Conservation (phyloP, 2,797 vertebrate species). For the Leptodactylus fallax region DNA sequence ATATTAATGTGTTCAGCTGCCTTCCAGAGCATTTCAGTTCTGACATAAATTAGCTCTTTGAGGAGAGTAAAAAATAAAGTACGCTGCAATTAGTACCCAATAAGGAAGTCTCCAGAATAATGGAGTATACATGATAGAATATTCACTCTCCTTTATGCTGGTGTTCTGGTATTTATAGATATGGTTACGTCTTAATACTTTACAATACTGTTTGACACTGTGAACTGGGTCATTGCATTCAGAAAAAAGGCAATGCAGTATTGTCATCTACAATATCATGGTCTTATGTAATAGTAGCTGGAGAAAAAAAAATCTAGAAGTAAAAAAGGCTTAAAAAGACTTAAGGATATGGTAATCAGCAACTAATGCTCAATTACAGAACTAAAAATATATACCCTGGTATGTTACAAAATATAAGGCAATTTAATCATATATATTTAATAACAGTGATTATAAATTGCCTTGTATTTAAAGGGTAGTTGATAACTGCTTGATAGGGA, state of each 20-base stretch:
- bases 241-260: neutral
- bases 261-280: neutral
- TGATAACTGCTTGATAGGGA: too few relatives aligned
- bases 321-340: too few relatives aligned
- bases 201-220: neutral
- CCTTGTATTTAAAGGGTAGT: too few relatives aligned
- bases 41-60: slow-evolving; percentile 20
- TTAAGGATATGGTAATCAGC: too few relatives aligned
- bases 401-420: too few relatives aligned
- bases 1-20: slow-evolving; percentile 9
- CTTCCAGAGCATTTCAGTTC: slow-evolving; percentile 7
- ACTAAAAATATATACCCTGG: too few relatives aligned
- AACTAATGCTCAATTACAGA: too few relatives aligned
- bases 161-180: slow-evolving; percentile 5
- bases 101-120: neutral
- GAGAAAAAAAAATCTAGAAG: too few relatives aligned
- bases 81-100: neutral
- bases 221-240: neutral
- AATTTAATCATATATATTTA: too few relatives aligned
- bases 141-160: neutral
- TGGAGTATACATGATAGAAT: neutral
- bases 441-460: too few relatives aligned
- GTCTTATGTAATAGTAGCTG: neutral
- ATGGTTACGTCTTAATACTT: neutral
- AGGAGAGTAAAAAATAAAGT: neutral